These are phyloP conservation scores for Myotis findleyi DNA, from an alignment of 2,797 vertebrate species.

Conservation along the genomic window DNA sequence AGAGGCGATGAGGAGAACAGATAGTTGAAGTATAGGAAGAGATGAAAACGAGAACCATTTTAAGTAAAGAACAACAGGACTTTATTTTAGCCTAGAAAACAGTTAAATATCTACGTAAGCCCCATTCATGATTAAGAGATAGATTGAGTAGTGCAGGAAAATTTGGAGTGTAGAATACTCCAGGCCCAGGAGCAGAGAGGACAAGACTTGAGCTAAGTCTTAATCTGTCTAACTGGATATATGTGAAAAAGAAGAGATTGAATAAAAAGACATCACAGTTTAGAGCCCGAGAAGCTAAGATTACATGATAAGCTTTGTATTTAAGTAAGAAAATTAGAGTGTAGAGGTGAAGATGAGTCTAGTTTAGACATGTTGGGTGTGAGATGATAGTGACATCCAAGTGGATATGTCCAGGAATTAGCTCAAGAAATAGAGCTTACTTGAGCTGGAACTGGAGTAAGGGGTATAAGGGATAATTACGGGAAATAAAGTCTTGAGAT, in stretches of 20 bases:
- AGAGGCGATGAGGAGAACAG: not conserved
- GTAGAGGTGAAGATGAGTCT: not conserved
- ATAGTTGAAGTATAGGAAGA: not conserved
- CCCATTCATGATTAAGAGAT: not conserved
- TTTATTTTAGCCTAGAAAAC: constrained; percentile 8
- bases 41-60: not conserved
- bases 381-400: not conserved
- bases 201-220: not conserved
- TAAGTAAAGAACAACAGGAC: not conserved
- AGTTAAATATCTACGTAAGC: not conserved
- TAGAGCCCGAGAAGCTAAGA: not conserved
- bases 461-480: not conserved
- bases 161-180: not conserved
- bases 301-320: not conserved
- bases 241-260: not conserved
- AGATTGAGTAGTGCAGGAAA: not conserved
- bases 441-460: not conserved
- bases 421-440: not conserved
- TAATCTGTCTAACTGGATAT: not conserved
- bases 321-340: not conserved
- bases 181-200: not conserved
- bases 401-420: not conserved
- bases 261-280: not conserved
- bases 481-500: not conserved
- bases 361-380: not conserved